Conservation (phyloP, 2,888 invertebrate genomes). For the Amorpha juglandis region DNA sequence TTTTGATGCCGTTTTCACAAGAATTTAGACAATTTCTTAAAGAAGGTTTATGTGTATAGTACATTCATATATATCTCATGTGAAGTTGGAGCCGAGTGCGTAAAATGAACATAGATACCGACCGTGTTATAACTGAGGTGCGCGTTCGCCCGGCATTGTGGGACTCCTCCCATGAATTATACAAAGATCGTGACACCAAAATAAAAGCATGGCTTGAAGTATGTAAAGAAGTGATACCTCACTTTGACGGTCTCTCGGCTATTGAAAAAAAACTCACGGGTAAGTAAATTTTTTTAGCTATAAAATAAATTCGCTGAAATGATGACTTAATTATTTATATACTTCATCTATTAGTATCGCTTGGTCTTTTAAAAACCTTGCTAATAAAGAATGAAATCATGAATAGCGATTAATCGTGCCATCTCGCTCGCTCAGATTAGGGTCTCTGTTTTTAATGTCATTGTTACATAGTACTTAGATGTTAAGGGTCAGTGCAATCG, state of each 20-base stretch:
- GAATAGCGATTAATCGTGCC: no score
- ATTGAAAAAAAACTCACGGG: conserved; percentile 1
- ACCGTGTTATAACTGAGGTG: not conserved
- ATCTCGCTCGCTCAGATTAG: no score
- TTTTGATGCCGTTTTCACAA: not conserved
- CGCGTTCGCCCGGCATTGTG: not conserved
- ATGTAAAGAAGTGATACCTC: not conserved
- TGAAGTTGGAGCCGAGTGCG: no score
- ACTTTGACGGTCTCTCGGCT: not conserved
- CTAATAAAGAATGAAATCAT: no score
- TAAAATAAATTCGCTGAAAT: not conserved
- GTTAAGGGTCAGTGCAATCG: no score
- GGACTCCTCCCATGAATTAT: not conserved
- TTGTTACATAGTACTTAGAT: no score
- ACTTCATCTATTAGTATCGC: no score
- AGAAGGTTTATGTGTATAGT: no score
- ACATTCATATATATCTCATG: no score
- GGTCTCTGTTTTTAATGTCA: no score
- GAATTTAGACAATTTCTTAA: not conserved
- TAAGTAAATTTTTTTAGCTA: not conserved
- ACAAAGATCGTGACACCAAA: not conserved
- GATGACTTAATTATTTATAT: no score
- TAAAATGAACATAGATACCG: not conserved
- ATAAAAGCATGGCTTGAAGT: not conserved
- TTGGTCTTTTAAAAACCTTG: no score